Base-by-base conservation (phyloP, 2,888 invertebrate genomes). In the Zelleria hepariella region DNA sequence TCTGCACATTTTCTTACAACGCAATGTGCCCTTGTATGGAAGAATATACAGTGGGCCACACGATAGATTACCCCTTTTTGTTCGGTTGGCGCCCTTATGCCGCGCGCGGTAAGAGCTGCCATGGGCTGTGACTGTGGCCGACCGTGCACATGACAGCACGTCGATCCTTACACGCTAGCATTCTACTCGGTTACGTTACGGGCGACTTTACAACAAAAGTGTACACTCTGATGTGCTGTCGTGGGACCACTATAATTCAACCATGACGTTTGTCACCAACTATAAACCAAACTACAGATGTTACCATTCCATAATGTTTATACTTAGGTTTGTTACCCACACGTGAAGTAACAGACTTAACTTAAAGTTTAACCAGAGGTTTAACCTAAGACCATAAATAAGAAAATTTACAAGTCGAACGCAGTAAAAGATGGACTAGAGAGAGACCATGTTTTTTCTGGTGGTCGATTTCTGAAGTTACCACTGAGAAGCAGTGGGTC, bases 351-450 rank as follows among this genome's bases (percentile, higher is more conserved):
- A 15, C 15, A 42, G 32, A 42, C 10, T 42, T 42, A 15, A 42
- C 32, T 42, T 42, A 42, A 42, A 42, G 15, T 42, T 42, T 42
- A 42, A 42, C 32, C 32, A 3, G 32, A 42, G 32, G 32, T 42
- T 42, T 42, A 42, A 42, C 32, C 32, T 20, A 59, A 53, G 47
- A 47, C 51, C 55, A 59, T 32, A 57, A 60, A 57, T 57, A 25
- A 42, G 15, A 42, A 32, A 59, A 51, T 59, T 57, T 56, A 57
- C 59, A 56, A 48, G 57, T 52, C 18, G 24, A 56, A 52, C 21
- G 24, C 56, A 27, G 52, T 57, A 57, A 52, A 42, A 57, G 56
- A 32, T 57, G 24, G 24, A 57, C 59, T 57, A 52, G 49, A 20
- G 27, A 53, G 27, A 42, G 21, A 10, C 7, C 2, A 23, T 15